phyloP scores from a whole-genome alignment of 1,140 invertebrate genomes.

The Cherax quadricarinatus region DNA sequence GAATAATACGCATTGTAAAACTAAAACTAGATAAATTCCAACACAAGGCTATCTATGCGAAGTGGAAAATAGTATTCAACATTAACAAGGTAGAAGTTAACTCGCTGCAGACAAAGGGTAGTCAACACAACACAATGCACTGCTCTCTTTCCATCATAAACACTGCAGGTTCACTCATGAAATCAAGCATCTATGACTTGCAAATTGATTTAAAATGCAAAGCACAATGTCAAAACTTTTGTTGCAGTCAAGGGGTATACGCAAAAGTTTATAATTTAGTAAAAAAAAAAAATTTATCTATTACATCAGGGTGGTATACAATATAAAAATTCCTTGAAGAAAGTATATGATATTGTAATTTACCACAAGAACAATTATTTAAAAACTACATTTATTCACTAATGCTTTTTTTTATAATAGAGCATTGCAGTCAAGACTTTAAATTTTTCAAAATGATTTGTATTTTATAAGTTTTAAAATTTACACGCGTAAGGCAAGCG shows the following conservation, averaged over 20 bases:
- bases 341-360: not conserved
- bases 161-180: not conserved
- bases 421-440: conserved; percentile 34
- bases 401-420: not conserved
- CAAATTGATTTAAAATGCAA: conserved; percentile 35
- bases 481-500: conserved; percentile 39
- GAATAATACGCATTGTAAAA: not conserved
- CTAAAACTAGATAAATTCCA: not conserved
- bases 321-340: not conserved
- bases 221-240: conserved; percentile 19
- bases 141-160: conserved; percentile 4
- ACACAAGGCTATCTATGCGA: not conserved
- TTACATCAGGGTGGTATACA: conserved; percentile 31
- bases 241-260: conserved; percentile 4
- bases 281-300: conserved; percentile 22
- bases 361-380: not conserved
- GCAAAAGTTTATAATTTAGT: conserved; percentile 12
- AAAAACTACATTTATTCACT: not conserved
- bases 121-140: conserved; percentile 33
- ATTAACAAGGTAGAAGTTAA: conserved; percentile 15
- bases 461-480: not conserved
- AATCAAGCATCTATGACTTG: conserved; percentile 34
- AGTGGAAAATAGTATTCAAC: not conserved
- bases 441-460: not conserved
- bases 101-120: conserved; percentile 16